These are phyloP conservation scores for Gymnobelideus leadbeateri DNA, from an alignment of 2,113 vertebrate species.

Conservation along the genomic window DNA sequence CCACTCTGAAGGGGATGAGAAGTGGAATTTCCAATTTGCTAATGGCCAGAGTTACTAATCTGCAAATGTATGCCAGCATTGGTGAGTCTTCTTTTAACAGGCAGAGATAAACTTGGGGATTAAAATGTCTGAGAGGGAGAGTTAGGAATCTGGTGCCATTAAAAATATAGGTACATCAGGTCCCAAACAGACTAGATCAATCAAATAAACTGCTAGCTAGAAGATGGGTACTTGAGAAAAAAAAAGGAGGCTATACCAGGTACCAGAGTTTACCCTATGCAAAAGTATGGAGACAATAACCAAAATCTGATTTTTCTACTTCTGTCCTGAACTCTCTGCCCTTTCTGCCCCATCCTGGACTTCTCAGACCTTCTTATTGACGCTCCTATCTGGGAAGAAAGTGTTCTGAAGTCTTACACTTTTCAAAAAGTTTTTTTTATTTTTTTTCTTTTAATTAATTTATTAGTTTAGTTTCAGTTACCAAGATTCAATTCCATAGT, in stretches of 20 bases:
- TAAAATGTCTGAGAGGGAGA: background rate
- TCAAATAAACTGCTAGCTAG: constrained; percentile 16
- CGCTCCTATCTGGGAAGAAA: background rate
- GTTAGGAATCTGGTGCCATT: background rate
- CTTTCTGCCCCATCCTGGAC: background rate
- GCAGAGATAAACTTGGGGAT: constrained; percentile 46
- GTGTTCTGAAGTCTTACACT: background rate
- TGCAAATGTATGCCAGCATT: background rate
- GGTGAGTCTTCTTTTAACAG: background rate
- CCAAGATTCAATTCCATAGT: no score
- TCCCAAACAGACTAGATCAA: rapidly evolving
- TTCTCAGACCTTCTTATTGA: background rate
- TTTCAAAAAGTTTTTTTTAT: background rate
- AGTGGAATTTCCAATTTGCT: constrained; percentile 60
- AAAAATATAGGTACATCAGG: background rate
- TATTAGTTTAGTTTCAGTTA: no score
- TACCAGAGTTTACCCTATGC: background rate
- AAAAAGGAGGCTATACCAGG: background rate
- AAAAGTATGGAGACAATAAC: background rate
- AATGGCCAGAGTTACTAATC: constrained; percentile 59
- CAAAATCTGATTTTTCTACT: background rate
- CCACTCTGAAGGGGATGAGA: constrained; percentile 27
- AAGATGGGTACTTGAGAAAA: constrained; percentile 18
- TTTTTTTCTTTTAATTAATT: no score
- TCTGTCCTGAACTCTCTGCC: background rate